Conservation (phyloP, 1,140 invertebrate species). For the Radopholus similis region DNA sequence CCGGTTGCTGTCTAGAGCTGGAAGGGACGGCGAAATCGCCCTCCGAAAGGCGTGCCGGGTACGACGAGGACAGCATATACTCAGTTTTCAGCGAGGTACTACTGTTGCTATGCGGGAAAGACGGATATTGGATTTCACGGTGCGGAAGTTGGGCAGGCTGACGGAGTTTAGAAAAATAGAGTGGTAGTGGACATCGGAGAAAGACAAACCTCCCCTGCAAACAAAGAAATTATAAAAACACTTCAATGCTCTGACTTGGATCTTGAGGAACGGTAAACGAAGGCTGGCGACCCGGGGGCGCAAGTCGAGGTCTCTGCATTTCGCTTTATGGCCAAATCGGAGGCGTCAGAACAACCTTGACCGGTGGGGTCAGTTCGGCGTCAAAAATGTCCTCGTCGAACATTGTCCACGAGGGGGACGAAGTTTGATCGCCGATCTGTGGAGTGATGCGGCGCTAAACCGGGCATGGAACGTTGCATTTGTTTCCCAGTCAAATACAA, state of each 20-base stretch:
- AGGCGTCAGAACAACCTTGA: neutral
- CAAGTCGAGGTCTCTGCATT: too few relatives aligned
- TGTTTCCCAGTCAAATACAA: neutral
- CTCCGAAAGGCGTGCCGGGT: neutral
- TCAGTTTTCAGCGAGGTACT: neutral
- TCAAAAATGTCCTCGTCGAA: slow-evolving; percentile 16
- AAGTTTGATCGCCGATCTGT: neutral
- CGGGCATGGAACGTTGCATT: neutral
- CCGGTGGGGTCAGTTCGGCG: slow-evolving; percentile 1
- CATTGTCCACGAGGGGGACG: neutral
- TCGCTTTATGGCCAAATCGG: neutral
- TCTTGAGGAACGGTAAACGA: neutral
- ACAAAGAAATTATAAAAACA: neutral
- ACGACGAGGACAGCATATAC: neutral
- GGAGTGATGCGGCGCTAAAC: slow-evolving; percentile 1
- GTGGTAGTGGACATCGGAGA: too few relatives aligned
- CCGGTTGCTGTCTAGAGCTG: neutral
- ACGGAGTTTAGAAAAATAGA: too few relatives aligned
- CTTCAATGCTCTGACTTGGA: neutral
- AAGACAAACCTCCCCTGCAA: neutral
- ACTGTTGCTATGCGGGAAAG: neutral
- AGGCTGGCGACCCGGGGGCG: too few relatives aligned
- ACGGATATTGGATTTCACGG: neutral
- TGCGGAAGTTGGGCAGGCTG: neutral
- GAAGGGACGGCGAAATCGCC: neutral